A percentile compares a stretch with the other conserved stretches of the same genome.
These are phyloP conservation scores for Mythimna impura DNA, from an alignment of 2,888 invertebrate species.

Conservation along the genomic window DNA sequence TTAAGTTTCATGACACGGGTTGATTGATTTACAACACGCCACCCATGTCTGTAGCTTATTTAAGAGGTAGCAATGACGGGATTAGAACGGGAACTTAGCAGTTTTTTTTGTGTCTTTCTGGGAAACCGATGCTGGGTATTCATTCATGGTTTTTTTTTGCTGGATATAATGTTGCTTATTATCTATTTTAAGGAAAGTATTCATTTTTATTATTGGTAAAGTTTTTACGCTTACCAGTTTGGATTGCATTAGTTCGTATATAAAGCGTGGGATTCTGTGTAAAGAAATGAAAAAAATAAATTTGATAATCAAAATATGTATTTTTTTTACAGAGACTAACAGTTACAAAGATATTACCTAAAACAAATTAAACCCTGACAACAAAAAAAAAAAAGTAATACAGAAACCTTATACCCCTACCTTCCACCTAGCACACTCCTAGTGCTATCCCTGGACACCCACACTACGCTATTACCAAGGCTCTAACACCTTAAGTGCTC, in stretches of 20 bases:
- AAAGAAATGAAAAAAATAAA: neutral
- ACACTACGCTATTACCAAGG: slow-evolving; percentile 72
- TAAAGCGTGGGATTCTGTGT: neutral
- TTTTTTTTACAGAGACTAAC: no score
- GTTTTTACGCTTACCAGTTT: neutral
- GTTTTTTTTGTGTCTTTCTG: slow-evolving; percentile 33
- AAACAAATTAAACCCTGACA: no score
- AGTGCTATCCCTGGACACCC: slow-evolving; percentile 71
- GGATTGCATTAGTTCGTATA: neutral
- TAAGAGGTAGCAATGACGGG: slow-evolving; percentile 72
- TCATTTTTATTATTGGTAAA: neutral
- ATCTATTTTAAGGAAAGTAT: slow-evolving; percentile 11
- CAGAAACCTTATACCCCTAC: slow-evolving; percentile 22
- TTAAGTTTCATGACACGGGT: slow-evolving; percentile 46
- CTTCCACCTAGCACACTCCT: slow-evolving; percentile 38
- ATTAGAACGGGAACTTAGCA: slow-evolving; percentile 61
- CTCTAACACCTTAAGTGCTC: slow-evolving; percentile 85
- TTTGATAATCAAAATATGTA: no score
- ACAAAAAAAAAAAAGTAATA: neutral
- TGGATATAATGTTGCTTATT: neutral
- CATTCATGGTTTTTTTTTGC: slow-evolving; percentile 19
- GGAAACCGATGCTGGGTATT: slow-evolving; percentile 31
- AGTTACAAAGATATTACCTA: no score
- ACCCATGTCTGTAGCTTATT: slow-evolving; percentile 55
- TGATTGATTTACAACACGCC: slow-evolving; percentile 68